Conservation (phyloP, 1,140 invertebrate genomes). For the Lepidotrigona ventralis region DNA sequence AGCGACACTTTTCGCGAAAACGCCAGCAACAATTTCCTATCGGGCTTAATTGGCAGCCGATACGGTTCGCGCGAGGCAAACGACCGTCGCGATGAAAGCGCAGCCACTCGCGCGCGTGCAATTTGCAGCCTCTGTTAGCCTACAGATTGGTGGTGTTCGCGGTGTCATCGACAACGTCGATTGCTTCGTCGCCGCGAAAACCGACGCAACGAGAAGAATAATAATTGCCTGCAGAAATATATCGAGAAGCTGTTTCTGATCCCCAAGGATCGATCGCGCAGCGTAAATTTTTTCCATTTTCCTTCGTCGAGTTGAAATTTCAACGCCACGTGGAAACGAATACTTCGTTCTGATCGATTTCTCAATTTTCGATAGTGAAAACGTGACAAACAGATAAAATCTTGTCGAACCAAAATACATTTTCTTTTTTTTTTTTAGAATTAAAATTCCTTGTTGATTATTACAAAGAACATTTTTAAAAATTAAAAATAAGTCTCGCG, state of each 20-base stretch:
- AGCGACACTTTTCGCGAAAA: slow-evolving; percentile 30
- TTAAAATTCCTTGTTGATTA: too few relatives aligned
- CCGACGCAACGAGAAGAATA: background rate
- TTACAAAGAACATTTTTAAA: too few relatives aligned
- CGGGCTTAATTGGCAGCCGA: slow-evolving; percentile 47
- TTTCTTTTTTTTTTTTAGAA: too few relatives aligned
- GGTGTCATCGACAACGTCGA: slow-evolving; percentile 12
- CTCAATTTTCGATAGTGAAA: background rate
- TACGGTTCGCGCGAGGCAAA: slow-evolving; percentile 31
- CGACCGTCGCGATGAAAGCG: slow-evolving; percentile 34
- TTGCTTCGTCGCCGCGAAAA: background rate
- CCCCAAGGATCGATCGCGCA: too few relatives aligned
- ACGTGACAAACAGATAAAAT: too few relatives aligned
- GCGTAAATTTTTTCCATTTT: background rate
- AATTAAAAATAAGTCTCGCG: too few relatives aligned
- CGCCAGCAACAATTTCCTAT: slow-evolving; percentile 40
- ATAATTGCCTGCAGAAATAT: background rate
- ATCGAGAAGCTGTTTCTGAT: background rate
- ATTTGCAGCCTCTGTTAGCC: slow-evolving; percentile 38
- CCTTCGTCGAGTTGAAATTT: background rate
- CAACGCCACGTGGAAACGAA: background rate
- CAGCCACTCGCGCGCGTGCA: slow-evolving; percentile 15
- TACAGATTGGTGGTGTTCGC: slow-evolving; percentile 46
- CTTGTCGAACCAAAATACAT: too few relatives aligned
- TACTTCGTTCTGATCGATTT: background rate